Evolutionary conservation across 2,888 invertebrate species (phyloP).

Genomic region (Callinectes sapidus): DNA sequence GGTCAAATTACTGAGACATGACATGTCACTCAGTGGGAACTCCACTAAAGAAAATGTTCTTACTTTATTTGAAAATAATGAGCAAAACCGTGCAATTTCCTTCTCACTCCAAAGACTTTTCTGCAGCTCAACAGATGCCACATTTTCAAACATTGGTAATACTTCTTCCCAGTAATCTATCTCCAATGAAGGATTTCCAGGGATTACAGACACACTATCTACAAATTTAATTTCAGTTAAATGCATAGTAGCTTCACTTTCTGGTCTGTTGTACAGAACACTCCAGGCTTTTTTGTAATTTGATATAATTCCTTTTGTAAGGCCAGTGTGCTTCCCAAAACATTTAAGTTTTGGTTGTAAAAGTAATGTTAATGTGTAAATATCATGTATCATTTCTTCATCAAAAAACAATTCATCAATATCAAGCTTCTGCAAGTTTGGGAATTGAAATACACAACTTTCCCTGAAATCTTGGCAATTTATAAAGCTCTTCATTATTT

Average conservation of each 20-base stretch:
- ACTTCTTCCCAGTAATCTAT: conserved; percentile 45
- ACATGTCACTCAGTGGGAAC: conserved; percentile 48
- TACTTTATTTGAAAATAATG: conserved; percentile 23
- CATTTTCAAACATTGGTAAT: conserved; percentile 46
- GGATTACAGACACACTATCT: conserved; percentile 39
- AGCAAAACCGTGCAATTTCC: conserved; percentile 47
- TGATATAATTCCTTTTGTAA: conserved; percentile 42
- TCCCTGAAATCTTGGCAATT: conserved; percentile 48
- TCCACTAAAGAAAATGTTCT: conserved; percentile 42
- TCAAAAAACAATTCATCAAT: conserved; percentile 55
- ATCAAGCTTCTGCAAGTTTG: conserved; percentile 51
- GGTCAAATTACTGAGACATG: conserved; percentile 34
- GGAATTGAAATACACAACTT: conserved; percentile 43
- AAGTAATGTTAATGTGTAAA: conserved; percentile 48
- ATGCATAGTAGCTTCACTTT: conserved; percentile 26
- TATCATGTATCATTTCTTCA: conserved; percentile 40
- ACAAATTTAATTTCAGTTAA: conserved; percentile 54
- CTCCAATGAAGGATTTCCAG: conserved; percentile 22
- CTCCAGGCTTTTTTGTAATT: conserved; percentile 46
- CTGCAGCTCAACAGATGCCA: conserved; percentile 52
- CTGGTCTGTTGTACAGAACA: conserved; percentile 15
- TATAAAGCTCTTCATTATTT: conserved; percentile 34
- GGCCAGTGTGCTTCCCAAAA: conserved; percentile 55
- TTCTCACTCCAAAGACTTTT: conserved; percentile 37
- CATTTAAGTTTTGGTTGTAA: conserved; percentile 47